Percentiles rank a stretch among this genome's conserved stretches.
Evolutionary conservation across 2,888 invertebrate species (phyloP).

Genomic region (Teleogryllus oceanicus): DNA sequence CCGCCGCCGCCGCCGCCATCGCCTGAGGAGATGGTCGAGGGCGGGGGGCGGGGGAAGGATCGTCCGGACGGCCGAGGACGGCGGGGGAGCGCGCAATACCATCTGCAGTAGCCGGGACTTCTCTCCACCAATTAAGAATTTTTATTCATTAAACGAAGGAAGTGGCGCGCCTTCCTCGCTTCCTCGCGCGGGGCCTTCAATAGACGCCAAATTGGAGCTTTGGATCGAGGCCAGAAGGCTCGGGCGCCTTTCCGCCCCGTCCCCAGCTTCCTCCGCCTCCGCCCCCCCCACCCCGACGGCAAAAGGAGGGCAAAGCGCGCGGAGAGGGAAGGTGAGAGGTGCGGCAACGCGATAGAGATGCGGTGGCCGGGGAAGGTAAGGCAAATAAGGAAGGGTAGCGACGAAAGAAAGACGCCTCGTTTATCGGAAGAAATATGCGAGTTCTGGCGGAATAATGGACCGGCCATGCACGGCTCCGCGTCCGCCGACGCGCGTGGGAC

Average conservation of each 20-base stretch:
- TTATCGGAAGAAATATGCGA: not conserved
- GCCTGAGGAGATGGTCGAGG: not conserved
- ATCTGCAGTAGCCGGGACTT: not conserved
- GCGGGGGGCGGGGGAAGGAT: not conserved
- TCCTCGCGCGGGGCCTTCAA: not conserved
- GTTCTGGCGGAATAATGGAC: not conserved
- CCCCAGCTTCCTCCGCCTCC: no score
- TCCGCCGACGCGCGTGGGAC: no score
- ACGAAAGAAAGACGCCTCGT: not conserved
- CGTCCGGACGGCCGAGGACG: not conserved
- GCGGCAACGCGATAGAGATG: no score
- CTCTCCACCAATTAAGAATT: conserved; percentile 11
- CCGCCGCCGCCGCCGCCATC: not conserved
- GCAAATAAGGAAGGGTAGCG: not conserved
- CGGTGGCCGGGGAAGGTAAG: not conserved
- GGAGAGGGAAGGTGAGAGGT: no score
- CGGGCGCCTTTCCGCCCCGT: not conserved
- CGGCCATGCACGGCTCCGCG: not conserved
- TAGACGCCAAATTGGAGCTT: not conserved
- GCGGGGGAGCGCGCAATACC: not conserved
- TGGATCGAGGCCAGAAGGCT: not conserved
- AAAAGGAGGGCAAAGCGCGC: no score
- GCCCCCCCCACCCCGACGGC: no score
- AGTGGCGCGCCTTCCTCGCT: not conserved
- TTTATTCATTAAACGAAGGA: not conserved